Conservation (phyloP, 37 sponge, comb jelly and placozoan species). For the Aphrocallistes beatrix region DNA sequence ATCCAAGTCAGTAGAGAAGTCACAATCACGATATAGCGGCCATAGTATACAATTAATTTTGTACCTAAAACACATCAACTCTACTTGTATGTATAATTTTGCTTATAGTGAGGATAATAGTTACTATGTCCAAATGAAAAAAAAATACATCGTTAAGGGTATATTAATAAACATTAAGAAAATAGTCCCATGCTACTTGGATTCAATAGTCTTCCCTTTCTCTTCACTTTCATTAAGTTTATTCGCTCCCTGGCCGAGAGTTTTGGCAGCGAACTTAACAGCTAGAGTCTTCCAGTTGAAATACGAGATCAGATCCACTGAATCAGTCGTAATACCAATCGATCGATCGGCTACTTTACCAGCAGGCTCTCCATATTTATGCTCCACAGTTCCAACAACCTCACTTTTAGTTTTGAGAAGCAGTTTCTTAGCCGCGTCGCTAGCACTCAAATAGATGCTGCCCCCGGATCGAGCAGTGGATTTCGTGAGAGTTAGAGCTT, state of each 20-base stretch:
- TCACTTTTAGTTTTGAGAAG: background rate
- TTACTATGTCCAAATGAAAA: too few species aligned
- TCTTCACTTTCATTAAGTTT: too few species aligned
- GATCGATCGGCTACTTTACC: background rate
- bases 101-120: too few species aligned
- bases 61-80: too few species aligned
- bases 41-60: too few species aligned
- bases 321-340: background rate
- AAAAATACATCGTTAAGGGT: too few species aligned
- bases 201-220: too few species aligned
- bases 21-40: too few species aligned
- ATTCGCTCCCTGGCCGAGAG: background rate
- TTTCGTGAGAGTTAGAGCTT: background rate
- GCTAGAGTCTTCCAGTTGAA: conserved; percentile 5
- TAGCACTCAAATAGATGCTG: background rate
- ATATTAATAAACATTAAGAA: too few species aligned
- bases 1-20: too few species aligned
- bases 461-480: background rate
- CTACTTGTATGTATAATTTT: too few species aligned
- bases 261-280: background rate
- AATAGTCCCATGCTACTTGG: too few species aligned
- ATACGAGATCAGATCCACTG: background rate
- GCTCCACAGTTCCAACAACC: background rate
- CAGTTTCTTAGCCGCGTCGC: conserved; percentile 10
- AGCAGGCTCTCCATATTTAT: background rate